phyloP scores from a whole-genome alignment of 2,113 vertebrate genomes.

The Pseudorectes ferrugineus region DNA sequence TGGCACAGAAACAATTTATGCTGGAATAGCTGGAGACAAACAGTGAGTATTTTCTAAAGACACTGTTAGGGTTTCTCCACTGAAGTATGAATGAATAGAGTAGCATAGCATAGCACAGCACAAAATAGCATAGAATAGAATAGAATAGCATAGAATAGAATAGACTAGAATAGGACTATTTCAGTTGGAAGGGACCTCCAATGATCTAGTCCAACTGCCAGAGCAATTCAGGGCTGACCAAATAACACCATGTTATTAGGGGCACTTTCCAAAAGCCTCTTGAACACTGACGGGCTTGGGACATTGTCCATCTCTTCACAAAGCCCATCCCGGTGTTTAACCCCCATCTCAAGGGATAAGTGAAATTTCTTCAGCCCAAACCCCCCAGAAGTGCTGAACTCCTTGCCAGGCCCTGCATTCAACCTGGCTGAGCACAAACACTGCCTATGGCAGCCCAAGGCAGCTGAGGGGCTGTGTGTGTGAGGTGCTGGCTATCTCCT shows the following conservation, averaged over 20 bases:
- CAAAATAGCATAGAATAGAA: neutral
- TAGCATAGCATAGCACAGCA: neutral
- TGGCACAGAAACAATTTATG: neutral
- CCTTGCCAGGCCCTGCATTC: neutral
- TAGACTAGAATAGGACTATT: neutral
- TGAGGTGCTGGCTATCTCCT: neutral
- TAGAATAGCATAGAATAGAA: neutral
- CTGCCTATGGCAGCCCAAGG: neutral
- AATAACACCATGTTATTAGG: neutral
- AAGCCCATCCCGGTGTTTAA: neutral
- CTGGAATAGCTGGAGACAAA: neutral
- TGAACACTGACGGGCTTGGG: neutral
- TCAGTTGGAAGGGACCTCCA: neutral
- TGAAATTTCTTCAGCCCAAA: neutral
- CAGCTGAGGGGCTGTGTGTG: neutral
- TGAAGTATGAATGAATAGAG: neutral
- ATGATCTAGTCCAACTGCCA: neutral
- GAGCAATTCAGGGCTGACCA: neutral
- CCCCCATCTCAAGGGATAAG: neutral
- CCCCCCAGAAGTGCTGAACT: neutral
- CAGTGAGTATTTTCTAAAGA: neutral
- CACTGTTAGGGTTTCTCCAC: neutral
- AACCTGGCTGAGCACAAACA: neutral
- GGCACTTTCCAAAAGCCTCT: neutral
- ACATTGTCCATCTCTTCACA: rapidly evolving